A percentile compares a stretch with the other conserved stretches of the same genome.
Conservation (phyloP, 2,888 invertebrate species). For the Neria commutata region DNA sequence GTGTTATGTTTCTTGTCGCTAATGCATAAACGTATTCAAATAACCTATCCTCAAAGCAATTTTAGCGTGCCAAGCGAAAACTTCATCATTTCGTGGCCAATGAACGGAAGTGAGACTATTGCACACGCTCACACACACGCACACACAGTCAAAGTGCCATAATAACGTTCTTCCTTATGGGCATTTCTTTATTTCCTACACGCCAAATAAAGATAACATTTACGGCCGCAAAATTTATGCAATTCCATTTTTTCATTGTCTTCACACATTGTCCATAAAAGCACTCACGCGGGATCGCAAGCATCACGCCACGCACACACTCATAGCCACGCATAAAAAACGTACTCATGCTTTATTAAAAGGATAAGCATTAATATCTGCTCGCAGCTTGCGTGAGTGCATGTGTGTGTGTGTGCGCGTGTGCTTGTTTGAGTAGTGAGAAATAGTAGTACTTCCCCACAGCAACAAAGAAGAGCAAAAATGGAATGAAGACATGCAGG, state of each 20-base stretch:
- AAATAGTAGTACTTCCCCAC: neutral
- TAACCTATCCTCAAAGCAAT: too few species aligned
- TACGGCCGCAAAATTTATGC: neutral
- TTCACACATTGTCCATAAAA: conserved; percentile 4
- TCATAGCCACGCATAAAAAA: neutral
- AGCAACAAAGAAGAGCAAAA: neutral
- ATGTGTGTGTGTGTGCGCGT: too few species aligned
- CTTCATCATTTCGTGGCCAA: conserved; percentile 3
- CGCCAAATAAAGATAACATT: conserved; percentile 5
- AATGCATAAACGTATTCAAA: too few species aligned
- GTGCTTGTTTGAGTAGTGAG: too few species aligned
- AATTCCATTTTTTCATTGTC: conserved; percentile 1
- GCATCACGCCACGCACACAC: neutral
- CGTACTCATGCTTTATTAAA: conserved; percentile 2
- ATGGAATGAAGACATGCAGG: neutral
- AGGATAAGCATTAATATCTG: conserved; percentile 4
- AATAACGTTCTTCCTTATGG: neutral
- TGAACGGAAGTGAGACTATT: neutral
- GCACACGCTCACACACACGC: neutral
- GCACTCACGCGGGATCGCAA: neutral
- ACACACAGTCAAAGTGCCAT: neutral
- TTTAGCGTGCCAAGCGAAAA: too few species aligned
- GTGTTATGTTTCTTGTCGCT: too few species aligned
- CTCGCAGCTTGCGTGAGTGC: neutral
- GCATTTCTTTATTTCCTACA: neutral